Base-by-base conservation (phyloP, 2,888 invertebrate species). In the Dione juno region DNA sequence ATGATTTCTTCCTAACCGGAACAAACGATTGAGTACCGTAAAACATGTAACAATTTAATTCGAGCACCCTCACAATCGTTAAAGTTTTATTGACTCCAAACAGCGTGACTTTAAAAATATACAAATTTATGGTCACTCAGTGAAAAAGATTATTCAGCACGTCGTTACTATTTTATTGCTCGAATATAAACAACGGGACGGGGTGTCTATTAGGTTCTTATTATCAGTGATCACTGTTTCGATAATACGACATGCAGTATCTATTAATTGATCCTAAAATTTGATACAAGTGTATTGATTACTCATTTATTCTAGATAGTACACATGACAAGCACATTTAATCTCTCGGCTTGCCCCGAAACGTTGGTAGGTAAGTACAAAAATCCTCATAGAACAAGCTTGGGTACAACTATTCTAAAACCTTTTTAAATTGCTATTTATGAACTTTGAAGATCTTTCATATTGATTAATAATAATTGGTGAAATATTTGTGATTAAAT, bases 71-170 rank as follows among this genome's bases (percentile, higher is more conserved):
- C 82, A 79, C 82, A 84, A 85, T 89, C 92, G 91, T 93, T 90
- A 92, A 92, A 90, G 84, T 90, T 92, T 92, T 93, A 93, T 92
- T 86, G 89, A 89, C 90, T 91, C 83, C 85, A 87, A 92, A 91
- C 89, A 87, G 87, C 87, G 87, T 84, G 88, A 90, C 92, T 91
- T 92, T 90, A 89, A 92, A 92, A 93, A 92, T 90, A 90, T 85
- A 92, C 90, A 92, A 92, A 92, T 93, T 92, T 92, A 92, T 86
- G 90, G 90, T 91, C 91, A 92, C 90, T 92, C 91, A 89, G 87
- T 84, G 88, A 87, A 82, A 88, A 87, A 89, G 90, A 92, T 92
- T 90, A 92, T 90, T 92, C 90, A 90, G 92, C 92, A 93, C 91
- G 85, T 93, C 91, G 92, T 93, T 88, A 92, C 89, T 85, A 88